phyloP scores from a whole-genome alignment of 2,113 vertebrate species.

The Pterocles orientalis region DNA sequence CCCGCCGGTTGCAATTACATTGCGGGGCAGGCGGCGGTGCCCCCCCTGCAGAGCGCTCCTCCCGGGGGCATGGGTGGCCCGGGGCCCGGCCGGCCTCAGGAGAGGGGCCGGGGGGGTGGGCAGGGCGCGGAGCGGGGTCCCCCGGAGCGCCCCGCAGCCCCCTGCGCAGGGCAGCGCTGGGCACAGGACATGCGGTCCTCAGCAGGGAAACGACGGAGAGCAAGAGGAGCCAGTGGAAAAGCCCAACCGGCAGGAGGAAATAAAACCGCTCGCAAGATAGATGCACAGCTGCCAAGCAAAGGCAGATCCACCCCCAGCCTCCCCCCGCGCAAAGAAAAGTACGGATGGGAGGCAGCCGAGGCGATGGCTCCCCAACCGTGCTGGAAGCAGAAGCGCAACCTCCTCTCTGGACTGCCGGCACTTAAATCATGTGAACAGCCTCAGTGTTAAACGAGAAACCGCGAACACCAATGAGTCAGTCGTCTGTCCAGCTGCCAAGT shows the following conservation, averaged over 20 bases:
- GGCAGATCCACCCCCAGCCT: background rate
- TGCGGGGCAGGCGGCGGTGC: slow-evolving; percentile 48
- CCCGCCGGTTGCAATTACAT: slow-evolving; percentile 14
- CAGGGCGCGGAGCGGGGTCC: background rate
- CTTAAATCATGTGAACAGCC: slow-evolving; percentile 11
- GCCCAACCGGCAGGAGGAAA: background rate
- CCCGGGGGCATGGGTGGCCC: slow-evolving; percentile 37
- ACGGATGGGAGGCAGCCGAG: background rate
- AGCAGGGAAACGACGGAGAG: background rate
- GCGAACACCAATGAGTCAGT: slow-evolving; percentile 34
- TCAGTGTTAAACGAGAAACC: slow-evolving; percentile 31
- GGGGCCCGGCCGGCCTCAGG: background rate
- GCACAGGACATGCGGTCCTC: slow-evolving; percentile 34
- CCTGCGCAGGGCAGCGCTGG: background rate
- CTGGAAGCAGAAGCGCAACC: slow-evolving; percentile 2
- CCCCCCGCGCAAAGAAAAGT: background rate
- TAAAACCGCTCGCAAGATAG: background rate
- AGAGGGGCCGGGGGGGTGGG: background rate
- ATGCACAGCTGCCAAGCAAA: background rate
- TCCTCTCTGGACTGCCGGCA: background rate
- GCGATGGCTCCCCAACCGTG: background rate
- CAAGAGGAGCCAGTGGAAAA: slow-evolving; percentile 36
- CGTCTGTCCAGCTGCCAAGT: slow-evolving; percentile 38
- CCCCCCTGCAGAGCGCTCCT: slow-evolving; percentile 33
- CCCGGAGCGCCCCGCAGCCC: background rate